A percentile compares a stretch with the other conserved stretches of the same genome.
Evolutionary conservation across 2,113 vertebrate species (phyloP).

Genomic region (Pao palembangensis): DNA sequence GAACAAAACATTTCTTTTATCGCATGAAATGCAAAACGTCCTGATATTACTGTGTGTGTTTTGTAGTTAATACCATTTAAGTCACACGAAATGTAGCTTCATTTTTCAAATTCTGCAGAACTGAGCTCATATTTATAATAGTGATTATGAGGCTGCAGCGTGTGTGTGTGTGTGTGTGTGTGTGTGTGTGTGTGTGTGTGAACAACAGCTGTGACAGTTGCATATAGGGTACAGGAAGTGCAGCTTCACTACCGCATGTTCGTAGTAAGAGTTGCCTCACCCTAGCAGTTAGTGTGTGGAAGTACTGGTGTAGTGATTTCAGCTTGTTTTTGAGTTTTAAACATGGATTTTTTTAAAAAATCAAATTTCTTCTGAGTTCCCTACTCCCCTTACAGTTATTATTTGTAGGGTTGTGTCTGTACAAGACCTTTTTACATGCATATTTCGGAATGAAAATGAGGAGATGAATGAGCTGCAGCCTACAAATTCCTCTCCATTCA

Average conservation of each 20-base stretch:
- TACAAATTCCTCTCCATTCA: slow-evolving; percentile 18
- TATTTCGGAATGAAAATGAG: slow-evolving; percentile 10
- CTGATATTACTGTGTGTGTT: too few relatives aligned
- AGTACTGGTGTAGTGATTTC: neutral
- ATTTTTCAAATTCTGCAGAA: neutral
- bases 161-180: neutral
- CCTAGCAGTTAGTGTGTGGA: neutral
- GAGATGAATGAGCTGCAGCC: neutral
- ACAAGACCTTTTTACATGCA: too few relatives aligned
- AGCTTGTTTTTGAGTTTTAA: too few relatives aligned
- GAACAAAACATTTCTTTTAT: slow-evolving; percentile 14
- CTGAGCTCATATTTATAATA: neutral
- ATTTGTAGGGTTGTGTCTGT: too few relatives aligned
- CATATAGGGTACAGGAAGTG: slow-evolving; percentile 45
- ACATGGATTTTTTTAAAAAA: too few relatives aligned
- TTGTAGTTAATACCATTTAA: too few relatives aligned
- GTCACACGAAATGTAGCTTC: too few relatives aligned
- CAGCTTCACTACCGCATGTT: slow-evolving; percentile 32
- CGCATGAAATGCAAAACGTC: too few relatives aligned
- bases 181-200: slow-evolving; percentile 3
- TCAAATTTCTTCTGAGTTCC: too few relatives aligned
- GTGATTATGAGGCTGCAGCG: too few relatives aligned
- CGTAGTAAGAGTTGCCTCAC: slow-evolving; percentile 50
- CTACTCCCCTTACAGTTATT: too few relatives aligned
- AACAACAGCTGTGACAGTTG: slow-evolving; percentile 42